These are phyloP conservation scores for Polymixis flavicincta DNA, from an alignment of 2,888 invertebrate species.

Conservation along the genomic window DNA sequence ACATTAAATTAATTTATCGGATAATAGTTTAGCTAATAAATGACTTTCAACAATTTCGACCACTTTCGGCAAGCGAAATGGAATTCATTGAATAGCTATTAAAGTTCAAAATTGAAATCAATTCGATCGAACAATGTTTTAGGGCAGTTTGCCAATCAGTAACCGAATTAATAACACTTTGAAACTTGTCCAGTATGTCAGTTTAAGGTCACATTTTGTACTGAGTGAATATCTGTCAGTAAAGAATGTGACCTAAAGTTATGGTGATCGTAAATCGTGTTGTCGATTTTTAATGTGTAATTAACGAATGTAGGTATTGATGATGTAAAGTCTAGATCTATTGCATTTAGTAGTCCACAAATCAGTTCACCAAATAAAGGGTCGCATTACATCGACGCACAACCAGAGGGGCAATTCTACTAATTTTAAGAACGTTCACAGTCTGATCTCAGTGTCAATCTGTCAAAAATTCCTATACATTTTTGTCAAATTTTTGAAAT, in stretches of 20 bases:
- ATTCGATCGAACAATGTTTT: slow-evolving; percentile 29
- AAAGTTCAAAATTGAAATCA: slow-evolving; percentile 46
- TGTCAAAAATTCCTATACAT: too few species aligned
- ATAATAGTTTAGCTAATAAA: slow-evolving; percentile 24
- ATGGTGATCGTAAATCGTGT: neutral
- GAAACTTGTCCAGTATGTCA: slow-evolving; percentile 15
- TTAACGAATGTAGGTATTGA: neutral
- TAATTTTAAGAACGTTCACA: too few species aligned
- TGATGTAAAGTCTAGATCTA: neutral
- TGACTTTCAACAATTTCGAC: slow-evolving; percentile 31
- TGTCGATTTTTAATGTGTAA: neutral
- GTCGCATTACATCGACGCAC: too few species aligned
- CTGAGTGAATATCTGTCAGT: neutral
- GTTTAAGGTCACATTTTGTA: slow-evolving; percentile 1
- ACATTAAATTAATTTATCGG: slow-evolving; percentile 12
- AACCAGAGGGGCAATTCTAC: too few species aligned
- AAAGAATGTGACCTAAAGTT: neutral
- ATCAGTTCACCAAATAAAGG: too few species aligned
- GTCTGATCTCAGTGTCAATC: too few species aligned
- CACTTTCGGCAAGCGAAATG: slow-evolving; percentile 20
- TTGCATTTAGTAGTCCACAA: neutral
- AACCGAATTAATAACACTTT: slow-evolving; percentile 25
- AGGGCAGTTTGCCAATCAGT: slow-evolving; percentile 33
- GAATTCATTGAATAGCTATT: slow-evolving; percentile 41
- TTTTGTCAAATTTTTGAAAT: too few species aligned